Evolutionary conservation across 2,888 invertebrate species (phyloP).

Genomic region (Melanchra persicariae): DNA sequence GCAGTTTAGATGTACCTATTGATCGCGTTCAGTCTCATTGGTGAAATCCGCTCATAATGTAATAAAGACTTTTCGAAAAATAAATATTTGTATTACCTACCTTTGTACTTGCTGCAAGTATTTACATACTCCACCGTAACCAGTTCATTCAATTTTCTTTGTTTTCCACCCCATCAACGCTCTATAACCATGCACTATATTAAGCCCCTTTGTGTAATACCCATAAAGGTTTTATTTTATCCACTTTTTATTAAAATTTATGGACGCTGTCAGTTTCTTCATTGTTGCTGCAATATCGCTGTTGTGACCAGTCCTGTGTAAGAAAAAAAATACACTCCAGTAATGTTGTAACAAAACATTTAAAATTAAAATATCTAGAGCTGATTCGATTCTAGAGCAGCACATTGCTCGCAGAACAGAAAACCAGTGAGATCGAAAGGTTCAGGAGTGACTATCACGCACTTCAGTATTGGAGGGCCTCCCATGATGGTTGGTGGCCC

Average conservation of each 20-base stretch:
- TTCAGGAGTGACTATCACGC: too few relatives aligned
- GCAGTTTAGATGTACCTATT: too few relatives aligned
- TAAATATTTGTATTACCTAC: too few relatives aligned
- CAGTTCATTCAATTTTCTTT: conserved; percentile 22
- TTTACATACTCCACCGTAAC: background rate
- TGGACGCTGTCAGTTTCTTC: conserved; percentile 40
- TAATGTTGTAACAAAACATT: background rate
- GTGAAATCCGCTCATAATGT: too few relatives aligned
- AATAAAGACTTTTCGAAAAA: too few relatives aligned
- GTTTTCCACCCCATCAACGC: conserved; percentile 12
- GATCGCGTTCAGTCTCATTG: too few relatives aligned
- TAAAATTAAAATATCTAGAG: background rate
- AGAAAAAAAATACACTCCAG: background rate
- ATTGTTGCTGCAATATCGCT: conserved; percentile 36
- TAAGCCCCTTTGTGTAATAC: conserved; percentile 27
- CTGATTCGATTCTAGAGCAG: background rate
- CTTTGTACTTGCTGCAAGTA: background rate
- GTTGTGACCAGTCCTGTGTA: background rate
- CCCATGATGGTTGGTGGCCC: too few relatives aligned
- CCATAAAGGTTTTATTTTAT: conserved; percentile 49
- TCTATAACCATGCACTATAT: conserved; percentile 10
- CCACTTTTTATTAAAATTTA: conserved; percentile 43
- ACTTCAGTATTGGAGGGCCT: too few relatives aligned
- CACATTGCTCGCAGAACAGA: too few relatives aligned
- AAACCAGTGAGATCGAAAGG: too few relatives aligned